These are phyloP conservation scores for Phoebastria nigripes DNA, from an alignment of 2,797 vertebrate species.

Conservation along the genomic window DNA sequence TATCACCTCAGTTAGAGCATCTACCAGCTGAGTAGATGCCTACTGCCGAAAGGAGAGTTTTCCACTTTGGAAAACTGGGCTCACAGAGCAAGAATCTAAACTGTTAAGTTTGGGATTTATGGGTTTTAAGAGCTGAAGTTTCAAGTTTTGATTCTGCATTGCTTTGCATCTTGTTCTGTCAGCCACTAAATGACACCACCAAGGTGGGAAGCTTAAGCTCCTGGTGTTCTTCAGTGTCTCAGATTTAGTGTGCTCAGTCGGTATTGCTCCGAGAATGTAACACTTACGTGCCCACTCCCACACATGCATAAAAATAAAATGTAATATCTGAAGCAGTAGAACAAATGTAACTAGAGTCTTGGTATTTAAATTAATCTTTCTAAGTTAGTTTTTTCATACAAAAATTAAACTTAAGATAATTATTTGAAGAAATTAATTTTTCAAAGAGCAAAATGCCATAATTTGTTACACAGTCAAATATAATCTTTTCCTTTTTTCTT, in stretches of 20 bases:
- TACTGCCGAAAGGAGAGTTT: neutral
- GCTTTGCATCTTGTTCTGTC: neutral
- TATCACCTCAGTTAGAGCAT: neutral
- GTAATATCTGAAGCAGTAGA: constrained; percentile 4
- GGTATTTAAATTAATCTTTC: constrained; percentile 1
- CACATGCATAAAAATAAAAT: neutral
- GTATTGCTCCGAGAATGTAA: neutral
- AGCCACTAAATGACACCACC: neutral
- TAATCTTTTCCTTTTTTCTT: constrained; percentile 26
- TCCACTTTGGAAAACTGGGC: neutral
- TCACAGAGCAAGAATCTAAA: neutral
- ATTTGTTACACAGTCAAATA: constrained; percentile 44
- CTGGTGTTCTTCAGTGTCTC: neutral
- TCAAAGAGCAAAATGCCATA: constrained; percentile 38
- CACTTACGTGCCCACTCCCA: neutral
- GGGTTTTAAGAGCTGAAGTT: neutral
- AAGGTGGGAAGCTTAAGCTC: neutral
- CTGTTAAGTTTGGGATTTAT: neutral
- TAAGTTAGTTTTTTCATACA: neutral
- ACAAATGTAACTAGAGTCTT: neutral
- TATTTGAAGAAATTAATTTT: constrained; percentile 33
- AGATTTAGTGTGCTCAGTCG: neutral
- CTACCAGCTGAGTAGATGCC: neutral
- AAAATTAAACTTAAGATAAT: constrained; percentile 6
- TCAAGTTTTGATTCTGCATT: neutral